These are phyloP conservation scores for Calyptommatus sinebrachiatus DNA, from an alignment of 2,113 vertebrate species.

Conservation along the genomic window DNA sequence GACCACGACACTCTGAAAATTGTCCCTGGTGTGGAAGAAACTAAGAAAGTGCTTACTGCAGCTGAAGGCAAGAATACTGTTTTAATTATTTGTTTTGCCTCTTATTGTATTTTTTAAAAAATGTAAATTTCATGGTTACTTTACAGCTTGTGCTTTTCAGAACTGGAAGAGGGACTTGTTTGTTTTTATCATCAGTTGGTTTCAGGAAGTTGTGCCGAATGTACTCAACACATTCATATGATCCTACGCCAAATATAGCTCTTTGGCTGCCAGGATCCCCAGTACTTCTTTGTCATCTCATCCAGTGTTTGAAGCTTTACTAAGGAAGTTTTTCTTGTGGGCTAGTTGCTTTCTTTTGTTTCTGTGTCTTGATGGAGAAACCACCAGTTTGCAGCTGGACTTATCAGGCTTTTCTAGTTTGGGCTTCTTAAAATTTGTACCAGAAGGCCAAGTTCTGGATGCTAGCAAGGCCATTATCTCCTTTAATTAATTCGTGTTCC, in stretches of 20 bases:
- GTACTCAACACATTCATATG: too few relatives aligned
- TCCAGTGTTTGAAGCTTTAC: too few relatives aligned
- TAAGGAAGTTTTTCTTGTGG: too few relatives aligned
- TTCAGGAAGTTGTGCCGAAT: too few relatives aligned
- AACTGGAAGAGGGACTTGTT: neutral
- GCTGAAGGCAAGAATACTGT: constrained; percentile 68
- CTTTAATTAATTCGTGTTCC: too few relatives aligned
- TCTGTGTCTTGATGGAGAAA: neutral
- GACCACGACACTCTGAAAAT: constrained; percentile 85
- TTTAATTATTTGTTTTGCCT: neutral
- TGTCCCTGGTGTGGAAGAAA: constrained; percentile 70
- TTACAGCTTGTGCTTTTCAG: neutral
- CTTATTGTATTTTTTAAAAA: neutral
- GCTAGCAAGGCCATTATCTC: too few relatives aligned
- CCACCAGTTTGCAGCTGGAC: too few relatives aligned
- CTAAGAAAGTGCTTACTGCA: constrained; percentile 67
- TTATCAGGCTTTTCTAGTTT: too few relatives aligned
- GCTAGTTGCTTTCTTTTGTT: neutral
- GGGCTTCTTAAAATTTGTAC: neutral
- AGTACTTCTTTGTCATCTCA: too few relatives aligned
- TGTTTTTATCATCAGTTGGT: too few relatives aligned
- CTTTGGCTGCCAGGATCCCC: too few relatives aligned
- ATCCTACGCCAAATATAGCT: too few relatives aligned
- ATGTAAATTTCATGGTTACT: neutral
- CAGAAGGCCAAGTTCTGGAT: neutral